Conservation (phyloP, 2,113 vertebrate species). For the Tringa solitaria region DNA sequence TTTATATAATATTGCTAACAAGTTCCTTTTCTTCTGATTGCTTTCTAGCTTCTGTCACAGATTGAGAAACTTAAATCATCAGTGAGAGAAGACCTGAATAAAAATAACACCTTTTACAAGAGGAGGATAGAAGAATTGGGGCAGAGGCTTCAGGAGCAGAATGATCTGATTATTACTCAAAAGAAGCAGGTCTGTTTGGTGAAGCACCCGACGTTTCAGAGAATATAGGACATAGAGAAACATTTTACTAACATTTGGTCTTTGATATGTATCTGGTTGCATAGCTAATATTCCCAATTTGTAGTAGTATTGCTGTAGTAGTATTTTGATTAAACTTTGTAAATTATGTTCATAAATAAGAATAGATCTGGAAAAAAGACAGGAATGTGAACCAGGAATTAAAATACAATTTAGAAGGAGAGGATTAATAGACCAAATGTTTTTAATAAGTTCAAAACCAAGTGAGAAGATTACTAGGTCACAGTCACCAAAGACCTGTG, state of each 20-base stretch:
- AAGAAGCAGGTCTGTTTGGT: constrained; percentile 79
- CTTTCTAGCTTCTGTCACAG: constrained; percentile 78
- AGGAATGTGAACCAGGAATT: neutral
- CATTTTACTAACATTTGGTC: neutral
- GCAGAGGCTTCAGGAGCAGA: constrained; percentile 82
- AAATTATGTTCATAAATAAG: neutral
- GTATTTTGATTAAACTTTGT: neutral
- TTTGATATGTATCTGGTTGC: neutral
- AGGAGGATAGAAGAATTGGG: constrained; percentile 79
- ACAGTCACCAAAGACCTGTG: neutral
- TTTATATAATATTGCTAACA: neutral
- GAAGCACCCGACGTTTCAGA: neutral
- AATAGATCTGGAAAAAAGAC: neutral
- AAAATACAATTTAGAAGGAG: neutral
- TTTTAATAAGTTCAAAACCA: neutral
- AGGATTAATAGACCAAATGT: neutral
- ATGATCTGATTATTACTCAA: constrained; percentile 77
- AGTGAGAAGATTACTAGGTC: neutral
- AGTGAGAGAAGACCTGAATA: constrained; percentile 73
- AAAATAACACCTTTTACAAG: constrained; percentile 72
- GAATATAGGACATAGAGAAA: neutral
- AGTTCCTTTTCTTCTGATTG: neutral
- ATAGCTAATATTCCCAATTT: neutral
- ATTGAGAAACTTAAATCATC: constrained; percentile 75
- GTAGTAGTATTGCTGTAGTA: neutral